Evolutionary conservation across 2,888 invertebrate genomes (phyloP).

Genomic region (Leptinotarsa juncta): DNA sequence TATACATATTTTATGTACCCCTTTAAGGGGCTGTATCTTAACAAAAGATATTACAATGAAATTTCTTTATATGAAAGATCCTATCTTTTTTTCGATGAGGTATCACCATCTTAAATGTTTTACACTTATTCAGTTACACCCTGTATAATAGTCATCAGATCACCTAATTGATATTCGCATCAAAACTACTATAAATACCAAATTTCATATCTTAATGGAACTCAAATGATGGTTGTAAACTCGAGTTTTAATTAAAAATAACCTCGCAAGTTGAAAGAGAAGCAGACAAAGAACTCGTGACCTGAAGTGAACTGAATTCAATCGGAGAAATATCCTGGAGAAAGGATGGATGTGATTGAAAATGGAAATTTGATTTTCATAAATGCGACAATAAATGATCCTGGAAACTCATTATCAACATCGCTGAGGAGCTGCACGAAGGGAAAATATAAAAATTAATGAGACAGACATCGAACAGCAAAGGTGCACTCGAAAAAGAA

Average conservation of each 20-base stretch:
- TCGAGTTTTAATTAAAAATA: background rate
- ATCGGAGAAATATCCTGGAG: background rate
- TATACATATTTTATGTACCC: no score
- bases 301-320: conserved; percentile 1
- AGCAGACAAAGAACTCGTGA: background rate
- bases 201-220: background rate
- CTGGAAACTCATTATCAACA: background rate
- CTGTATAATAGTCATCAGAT: no score
- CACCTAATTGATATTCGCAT: background rate
- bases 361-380: conserved; percentile 10
- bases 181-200: background rate
- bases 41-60: no score
- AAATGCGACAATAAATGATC: background rate
- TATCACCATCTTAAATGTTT: no score
- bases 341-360: background rate
- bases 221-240: background rate
- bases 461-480: background rate
- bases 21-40: no score
- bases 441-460: background rate
- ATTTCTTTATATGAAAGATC: no score
- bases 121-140: no score
- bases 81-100: no score
- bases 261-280: background rate
- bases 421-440: background rate
- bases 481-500: no score